phyloP scores from a whole-genome alignment of 2,797 vertebrate species.

The Chelmon rostratus region DNA sequence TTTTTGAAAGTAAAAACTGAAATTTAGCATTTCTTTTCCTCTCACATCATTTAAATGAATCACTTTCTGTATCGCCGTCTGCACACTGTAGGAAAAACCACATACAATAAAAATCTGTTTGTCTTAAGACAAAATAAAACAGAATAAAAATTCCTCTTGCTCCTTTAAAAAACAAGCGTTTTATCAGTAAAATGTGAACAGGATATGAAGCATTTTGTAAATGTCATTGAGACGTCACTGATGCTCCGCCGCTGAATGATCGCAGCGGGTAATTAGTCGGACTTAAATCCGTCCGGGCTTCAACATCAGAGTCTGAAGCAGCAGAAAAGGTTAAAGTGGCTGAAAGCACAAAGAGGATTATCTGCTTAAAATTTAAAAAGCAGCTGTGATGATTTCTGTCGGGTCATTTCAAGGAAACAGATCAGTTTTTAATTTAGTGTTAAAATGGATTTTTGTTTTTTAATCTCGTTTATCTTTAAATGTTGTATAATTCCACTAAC shows the following conservation, averaged over 20 bases:
- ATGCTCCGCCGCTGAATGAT: neutral
- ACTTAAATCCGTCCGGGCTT: constrained; percentile 4
- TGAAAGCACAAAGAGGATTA: constrained; percentile 69
- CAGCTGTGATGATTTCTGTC: constrained; percentile 49
- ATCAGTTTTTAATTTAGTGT: constrained; percentile 19
- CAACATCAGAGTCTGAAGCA: constrained; percentile 12
- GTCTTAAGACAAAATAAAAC: too few species aligned
- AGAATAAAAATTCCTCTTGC: neutral
- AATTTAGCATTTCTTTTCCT: neutral
- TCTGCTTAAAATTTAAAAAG: constrained; percentile 31
- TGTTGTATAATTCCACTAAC: constrained; percentile 1
- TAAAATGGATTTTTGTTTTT: constrained; percentile 13
- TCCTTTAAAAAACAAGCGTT: neutral
- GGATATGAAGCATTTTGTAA: neutral
- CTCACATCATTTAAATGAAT: neutral
- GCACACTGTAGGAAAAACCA: too few species aligned
- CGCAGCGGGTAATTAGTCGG: constrained; percentile 40
- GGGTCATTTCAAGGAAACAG: constrained; percentile 18
- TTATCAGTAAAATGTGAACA: neutral
- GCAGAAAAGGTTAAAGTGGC: constrained; percentile 57
- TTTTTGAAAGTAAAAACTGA: neutral
- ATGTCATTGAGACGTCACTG: neutral
- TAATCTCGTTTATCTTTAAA: constrained; percentile 27
- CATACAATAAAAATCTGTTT: too few species aligned
- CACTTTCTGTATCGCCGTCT: too few species aligned